Evolutionary conservation across 2,113 vertebrate genomes (phyloP), one percentile per base, ranked within the genome.

Genomic region (Oreochromis niloticus): DNA sequence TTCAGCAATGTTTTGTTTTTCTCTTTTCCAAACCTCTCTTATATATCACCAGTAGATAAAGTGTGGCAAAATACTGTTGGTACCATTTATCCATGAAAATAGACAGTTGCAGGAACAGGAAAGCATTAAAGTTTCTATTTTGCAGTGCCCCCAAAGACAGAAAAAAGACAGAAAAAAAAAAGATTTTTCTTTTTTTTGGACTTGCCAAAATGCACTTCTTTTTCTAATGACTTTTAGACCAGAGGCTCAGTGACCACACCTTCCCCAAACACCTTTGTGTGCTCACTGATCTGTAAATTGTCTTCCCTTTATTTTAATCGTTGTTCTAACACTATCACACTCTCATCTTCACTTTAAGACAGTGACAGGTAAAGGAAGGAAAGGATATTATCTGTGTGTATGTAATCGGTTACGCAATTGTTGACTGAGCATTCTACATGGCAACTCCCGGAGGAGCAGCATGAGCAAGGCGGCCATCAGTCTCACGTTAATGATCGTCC

Each of bases 401-500:
- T 71, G 71, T 75, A 55, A 92, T 92, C 88, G 82, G 54, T 89
- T 88, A 92, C 22, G 79, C 87, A 85, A 89, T 57, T 92, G 93
- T 92, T 94, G 94, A 92, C 90, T 80, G 91, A 93, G 89, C 88
- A 82, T 88, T 89, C 79, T 80, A 56, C 39, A 54, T 87, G 89
- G 86, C 46, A 89, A 90, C 87, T 89, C 93, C 89, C 86, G 14
- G 24, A 59, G 79, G 89, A 88, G 85, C 89, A n/a, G 71, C 83
- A 88, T 54, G 81, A 55, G 80, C 86, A 84, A 32, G 73, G 91
- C 34, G 66, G 80, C 91, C 92, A 94, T 93, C 92, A 90, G 88
- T 95, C 92, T 93, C 75, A 39, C 59, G 7, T 84, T 93, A 92
- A 94, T 91, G 92, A 94, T 88, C 83, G 52, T 66, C 82, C 66